phyloP scores from a whole-genome alignment of 2,797 vertebrate genomes.

The Tamandua tetradactyla region DNA sequence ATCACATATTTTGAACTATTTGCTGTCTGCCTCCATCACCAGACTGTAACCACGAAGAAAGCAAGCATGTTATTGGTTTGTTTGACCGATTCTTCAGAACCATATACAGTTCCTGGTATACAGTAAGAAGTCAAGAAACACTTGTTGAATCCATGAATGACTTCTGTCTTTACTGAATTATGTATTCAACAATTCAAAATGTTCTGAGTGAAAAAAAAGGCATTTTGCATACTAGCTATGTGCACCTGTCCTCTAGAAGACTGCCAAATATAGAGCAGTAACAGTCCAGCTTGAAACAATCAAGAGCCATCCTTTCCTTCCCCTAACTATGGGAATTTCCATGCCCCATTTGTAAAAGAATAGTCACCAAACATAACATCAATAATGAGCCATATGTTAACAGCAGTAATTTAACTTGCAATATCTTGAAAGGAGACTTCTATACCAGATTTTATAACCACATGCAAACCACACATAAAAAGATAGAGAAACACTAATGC shows the following conservation, averaged over 20 bases:
- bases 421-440: not conserved
- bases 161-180: not conserved
- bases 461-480: not conserved
- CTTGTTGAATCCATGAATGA: not conserved
- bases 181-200: not conserved
- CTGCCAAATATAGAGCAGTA: not conserved
- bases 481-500: not conserved
- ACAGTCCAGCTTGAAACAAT: not conserved
- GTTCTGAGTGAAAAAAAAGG: not conserved
- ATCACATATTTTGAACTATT: not conserved
- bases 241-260: not conserved
- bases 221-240: not conserved
- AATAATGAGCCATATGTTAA: not conserved
- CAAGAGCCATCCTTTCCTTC: not conserved
- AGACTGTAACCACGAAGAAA: not conserved
- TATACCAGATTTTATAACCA: not conserved
- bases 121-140: not conserved
- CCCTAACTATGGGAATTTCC: not conserved
- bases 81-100: not conserved
- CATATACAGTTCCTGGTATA: not conserved
- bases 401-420: not conserved
- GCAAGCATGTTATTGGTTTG: not conserved
- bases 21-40: not conserved
- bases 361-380: not conserved
- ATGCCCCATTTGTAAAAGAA: not conserved